Evolutionary conservation across 2,113 vertebrate genomes (phyloP).

Genomic region (Propithecus coquereli): DNA sequence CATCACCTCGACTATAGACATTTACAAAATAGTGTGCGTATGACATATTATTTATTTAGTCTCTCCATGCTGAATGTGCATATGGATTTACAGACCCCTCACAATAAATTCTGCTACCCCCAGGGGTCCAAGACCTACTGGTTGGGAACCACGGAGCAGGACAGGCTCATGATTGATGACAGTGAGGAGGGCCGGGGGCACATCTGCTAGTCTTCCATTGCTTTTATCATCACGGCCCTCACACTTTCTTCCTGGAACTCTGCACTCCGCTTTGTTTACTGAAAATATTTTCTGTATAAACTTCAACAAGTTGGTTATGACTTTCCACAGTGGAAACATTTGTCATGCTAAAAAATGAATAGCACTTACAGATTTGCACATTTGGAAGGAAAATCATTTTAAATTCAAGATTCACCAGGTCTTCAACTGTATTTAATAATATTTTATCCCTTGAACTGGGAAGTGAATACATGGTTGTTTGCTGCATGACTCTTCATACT

Average conservation of each 20-base stretch:
- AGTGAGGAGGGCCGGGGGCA: constrained; percentile 18
- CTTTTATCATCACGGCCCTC: constrained; percentile 52
- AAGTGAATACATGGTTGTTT: not conserved
- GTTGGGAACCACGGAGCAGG: not conserved
- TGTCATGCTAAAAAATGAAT: constrained; percentile 30
- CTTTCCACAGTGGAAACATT: constrained; percentile 38
- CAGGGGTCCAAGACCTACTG: constrained; percentile 58
- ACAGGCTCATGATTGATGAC: constrained; percentile 69
- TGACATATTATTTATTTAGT: constrained; percentile 73
- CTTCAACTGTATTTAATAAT: not conserved
- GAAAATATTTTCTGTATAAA: constrained; percentile 69
- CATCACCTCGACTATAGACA: constrained; percentile 46
- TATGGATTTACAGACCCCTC: constrained; percentile 49
- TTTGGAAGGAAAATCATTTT: constrained; percentile 10
- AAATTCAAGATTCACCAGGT: not conserved
- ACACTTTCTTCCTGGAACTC: constrained; percentile 36
- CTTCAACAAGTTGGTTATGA: constrained; percentile 57
- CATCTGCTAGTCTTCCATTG: constrained; percentile 49
- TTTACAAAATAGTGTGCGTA: not conserved
- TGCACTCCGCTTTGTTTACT: constrained; percentile 60
- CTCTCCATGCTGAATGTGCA: constrained; percentile 41
- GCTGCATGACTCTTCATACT: not conserved
- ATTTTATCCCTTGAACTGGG: not conserved
- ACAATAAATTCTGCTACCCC: constrained; percentile 62
- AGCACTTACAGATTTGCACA: not conserved